Evolutionary conservation across 2,113 vertebrate genomes (phyloP).

Genomic region (Crypturellus undulatus): DNA sequence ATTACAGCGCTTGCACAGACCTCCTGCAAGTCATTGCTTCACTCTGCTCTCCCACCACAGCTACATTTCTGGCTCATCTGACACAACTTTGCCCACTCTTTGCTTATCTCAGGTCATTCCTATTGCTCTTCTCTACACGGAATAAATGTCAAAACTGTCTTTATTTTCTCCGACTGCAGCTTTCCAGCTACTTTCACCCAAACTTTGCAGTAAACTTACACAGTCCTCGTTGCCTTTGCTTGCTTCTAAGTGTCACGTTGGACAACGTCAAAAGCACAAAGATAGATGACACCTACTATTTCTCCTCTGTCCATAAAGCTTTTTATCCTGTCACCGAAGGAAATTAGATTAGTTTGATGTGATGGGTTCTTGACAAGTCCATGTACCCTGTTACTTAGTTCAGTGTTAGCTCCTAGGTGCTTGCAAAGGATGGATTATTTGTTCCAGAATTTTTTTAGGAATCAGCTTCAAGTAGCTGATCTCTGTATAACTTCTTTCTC

Average conservation of each 20-base stretch:
- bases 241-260: background rate
- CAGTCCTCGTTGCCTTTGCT: background rate
- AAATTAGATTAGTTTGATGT: conserved; percentile 9
- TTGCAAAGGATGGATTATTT: background rate
- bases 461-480: background rate
- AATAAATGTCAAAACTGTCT: background rate
- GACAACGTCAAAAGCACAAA: background rate
- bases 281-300: background rate
- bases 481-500: background rate
- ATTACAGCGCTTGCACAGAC: background rate
- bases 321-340: background rate
- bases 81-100: background rate
- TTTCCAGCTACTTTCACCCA: background rate
- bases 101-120: background rate
- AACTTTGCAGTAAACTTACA: background rate
- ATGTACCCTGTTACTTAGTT: background rate
- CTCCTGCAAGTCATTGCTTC: background rate
- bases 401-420: background rate
- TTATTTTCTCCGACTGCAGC: background rate
- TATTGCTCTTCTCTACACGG: background rate
- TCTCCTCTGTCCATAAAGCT: background rate
- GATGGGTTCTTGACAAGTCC: background rate
- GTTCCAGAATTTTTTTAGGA: background rate
- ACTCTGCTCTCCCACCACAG: background rate
- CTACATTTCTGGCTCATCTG: background rate